Conservation (phyloP, 2,797 vertebrate species). For the Spheniscus humboldti region DNA sequence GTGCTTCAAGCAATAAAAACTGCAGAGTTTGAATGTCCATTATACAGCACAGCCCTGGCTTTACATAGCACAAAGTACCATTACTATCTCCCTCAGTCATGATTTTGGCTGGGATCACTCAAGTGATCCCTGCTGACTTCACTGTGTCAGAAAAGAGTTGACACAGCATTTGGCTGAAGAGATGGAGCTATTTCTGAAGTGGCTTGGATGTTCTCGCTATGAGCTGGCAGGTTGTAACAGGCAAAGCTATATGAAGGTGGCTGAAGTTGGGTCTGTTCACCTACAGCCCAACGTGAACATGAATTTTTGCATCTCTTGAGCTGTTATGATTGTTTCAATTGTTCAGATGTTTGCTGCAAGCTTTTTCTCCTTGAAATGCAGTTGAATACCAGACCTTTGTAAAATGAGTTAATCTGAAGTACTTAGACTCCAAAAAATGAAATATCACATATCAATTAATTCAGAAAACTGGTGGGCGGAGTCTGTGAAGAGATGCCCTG, state of each 20-base stretch:
- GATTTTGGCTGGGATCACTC: not conserved
- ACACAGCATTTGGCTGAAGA: not conserved
- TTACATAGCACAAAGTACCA: not conserved
- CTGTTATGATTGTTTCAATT: not conserved
- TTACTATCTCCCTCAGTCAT: not conserved
- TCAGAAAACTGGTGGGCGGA: not conserved
- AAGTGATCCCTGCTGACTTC: slow-evolving; percentile 11
- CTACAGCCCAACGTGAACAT: not conserved
- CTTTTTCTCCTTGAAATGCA: not conserved
- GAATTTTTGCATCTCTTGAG: not conserved
- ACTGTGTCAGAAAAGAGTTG: not conserved
- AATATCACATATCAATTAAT: not conserved
- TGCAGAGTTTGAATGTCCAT: not conserved
- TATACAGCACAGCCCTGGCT: not conserved
- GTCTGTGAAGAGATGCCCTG: not conserved
- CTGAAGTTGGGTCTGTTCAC: not conserved
- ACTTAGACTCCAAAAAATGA: not conserved
- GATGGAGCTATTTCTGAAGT: slow-evolving; percentile 16
- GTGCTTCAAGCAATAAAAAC: not conserved
- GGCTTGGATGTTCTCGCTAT: not conserved
- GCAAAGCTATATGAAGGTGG: not conserved
- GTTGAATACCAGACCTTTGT: not conserved
- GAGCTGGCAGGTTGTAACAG: not conserved
- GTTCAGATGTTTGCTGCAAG: not conserved
- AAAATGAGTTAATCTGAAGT: not conserved